Evolutionary conservation across 2,888 invertebrate species (phyloP), one percentile per base, ranked within the genome.

Genomic region (Troglohyphantes excavatus): DNA sequence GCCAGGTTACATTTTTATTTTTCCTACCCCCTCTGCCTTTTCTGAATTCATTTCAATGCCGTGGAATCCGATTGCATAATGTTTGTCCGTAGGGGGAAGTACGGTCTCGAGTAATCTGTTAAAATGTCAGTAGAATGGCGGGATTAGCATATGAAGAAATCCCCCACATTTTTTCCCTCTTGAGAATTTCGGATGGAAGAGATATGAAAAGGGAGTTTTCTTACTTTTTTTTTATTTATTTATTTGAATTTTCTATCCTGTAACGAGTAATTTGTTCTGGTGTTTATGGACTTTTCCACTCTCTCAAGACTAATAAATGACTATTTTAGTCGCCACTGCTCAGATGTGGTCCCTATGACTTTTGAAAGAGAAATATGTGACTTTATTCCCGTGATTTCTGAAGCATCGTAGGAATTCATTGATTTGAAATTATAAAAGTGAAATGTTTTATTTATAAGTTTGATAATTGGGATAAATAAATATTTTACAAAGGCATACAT

Each of bases 101-200:
- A 68, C 21, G 5, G 5, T 46, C 63, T 46, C 29, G 81, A n/a
- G 68, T 81, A 81, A 81, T 81, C 81, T 53, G 81, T 81, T 81
- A 81, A 81, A 81, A 81, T 68, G 81, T 81, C 81, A 81, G 68
- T 68, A 68, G 68, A 81, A 81, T 68, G 59, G 67, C 27, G 21
- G 81, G 68, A 81, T 81, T 81, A 81, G 81, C 81, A 81, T 81
- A 81, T 53, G 68, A 81, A 81, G 81, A 81, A 81, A 81, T 81
- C 68, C 53, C 19, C 53, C 13, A 2, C 46, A 17, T 21, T 53
- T 17, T n/a, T 65, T 78, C 19, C 39, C 78, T 43, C n/a, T 7
- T n/a, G 78, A 21, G 68, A 81, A 19, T 68, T 67, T 79, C 27
- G 29, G 43, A 81, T 81, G 63, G 78, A 39, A 27, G 68, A 81